phyloP scores from a whole-genome alignment of 2,797 vertebrate species.

The Melanotaenia boesemani region DNA sequence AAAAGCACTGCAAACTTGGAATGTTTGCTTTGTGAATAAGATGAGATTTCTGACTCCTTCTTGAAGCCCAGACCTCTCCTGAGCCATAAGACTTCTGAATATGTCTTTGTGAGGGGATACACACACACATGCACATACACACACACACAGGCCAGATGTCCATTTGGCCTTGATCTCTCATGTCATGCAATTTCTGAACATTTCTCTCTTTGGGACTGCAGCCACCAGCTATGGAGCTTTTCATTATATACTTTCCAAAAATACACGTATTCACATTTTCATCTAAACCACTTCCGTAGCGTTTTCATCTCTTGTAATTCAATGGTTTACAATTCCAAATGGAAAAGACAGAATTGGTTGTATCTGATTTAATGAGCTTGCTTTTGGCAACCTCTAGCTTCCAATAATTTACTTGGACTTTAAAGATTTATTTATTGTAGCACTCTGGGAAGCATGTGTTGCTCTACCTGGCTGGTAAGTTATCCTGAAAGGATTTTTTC shows the following conservation, averaged over 20 bases:
- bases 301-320: constrained; percentile 26
- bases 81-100: constrained; percentile 62
- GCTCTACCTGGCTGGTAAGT: constrained; percentile 14
- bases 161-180: constrained; percentile 58
- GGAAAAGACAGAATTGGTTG: constrained; percentile 7
- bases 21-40: constrained; percentile 75
- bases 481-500: constrained; percentile 12
- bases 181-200: constrained; percentile 54
- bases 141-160: constrained; percentile 49
- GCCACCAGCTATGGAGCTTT: constrained; percentile 32
- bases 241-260: constrained; percentile 36
- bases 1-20: constrained; percentile 68
- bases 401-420: not conserved
- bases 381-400: not conserved
- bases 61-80: constrained; percentile 52
- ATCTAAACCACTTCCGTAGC: constrained; percentile 30
- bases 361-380: not conserved
- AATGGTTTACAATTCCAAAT: constrained; percentile 12
- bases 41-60: constrained; percentile 74
- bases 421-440: not conserved
- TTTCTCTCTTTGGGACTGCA: constrained; percentile 42
- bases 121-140: constrained; percentile 23
- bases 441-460: not conserved
- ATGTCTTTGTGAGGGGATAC: constrained; percentile 67
- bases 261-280: constrained; percentile 35